Percentiles rank a stretch among this genome's conserved stretches.
Evolutionary conservation across 2,113 vertebrate genomes (phyloP).

Genomic region (Dipodomys merriami): DNA sequence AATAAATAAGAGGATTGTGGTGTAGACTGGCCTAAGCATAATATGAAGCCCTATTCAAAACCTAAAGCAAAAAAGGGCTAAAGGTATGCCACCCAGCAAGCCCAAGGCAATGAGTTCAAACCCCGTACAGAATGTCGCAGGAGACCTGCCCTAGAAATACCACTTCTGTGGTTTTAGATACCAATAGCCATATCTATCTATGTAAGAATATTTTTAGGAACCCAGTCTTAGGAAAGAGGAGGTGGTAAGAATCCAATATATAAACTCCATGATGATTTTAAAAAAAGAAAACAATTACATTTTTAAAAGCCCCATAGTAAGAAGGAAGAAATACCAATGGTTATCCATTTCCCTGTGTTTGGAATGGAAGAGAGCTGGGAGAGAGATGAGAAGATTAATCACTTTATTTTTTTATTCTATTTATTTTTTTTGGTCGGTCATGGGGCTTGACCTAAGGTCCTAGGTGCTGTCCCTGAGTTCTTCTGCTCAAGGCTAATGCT

Average conservation of each 20-base stretch:
- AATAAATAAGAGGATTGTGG: no score
- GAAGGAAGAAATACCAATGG: not conserved
- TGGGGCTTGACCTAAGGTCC: no score
- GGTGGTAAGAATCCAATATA: not conserved
- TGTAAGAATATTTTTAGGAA: constrained; percentile 3
- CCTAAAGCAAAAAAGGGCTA: no score
- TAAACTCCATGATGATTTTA: not conserved
- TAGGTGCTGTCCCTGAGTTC: no score
- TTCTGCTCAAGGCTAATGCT: no score
- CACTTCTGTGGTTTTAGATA: constrained; percentile 45
- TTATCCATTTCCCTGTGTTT: not conserved
- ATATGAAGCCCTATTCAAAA: no score
- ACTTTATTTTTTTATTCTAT: not conserved
- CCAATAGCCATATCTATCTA: not conserved
- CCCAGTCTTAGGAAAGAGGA: constrained; percentile 6
- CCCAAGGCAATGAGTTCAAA: no score
- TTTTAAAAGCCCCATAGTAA: not conserved
- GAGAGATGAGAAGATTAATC: not conserved
- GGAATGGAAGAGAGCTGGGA: not conserved
- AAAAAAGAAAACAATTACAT: not conserved
- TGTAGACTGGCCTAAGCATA: no score
- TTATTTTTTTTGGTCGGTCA: not conserved
- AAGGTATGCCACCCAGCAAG: no score
- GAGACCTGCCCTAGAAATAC: not conserved
- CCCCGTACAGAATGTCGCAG: no score